Evolutionary conservation across 2,888 invertebrate genomes (phyloP), one percentile per base, ranked within the genome.

Genomic region (Saturnia japonica): DNA sequence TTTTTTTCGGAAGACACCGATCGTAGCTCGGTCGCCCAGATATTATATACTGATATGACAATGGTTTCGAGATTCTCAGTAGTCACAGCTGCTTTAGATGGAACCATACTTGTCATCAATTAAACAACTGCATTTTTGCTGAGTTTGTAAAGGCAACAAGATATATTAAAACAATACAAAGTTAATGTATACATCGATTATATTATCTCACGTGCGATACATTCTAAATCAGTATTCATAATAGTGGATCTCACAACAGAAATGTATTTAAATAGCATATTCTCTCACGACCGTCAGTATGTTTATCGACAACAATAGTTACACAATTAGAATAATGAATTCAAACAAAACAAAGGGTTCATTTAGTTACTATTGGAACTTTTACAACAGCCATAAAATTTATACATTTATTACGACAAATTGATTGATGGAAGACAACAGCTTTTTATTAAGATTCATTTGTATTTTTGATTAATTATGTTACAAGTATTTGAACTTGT

Each of bases 181-280:
- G 4, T 14, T 51, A 16, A 54, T 22, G 19, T n/a, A 54, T 54
- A 9, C 51, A n/a, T n/a, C 22, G 6, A 22, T 54, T 12, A 45
- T 45, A 45, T 9, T 45, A 54, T n/a, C 8, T 16, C 14, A 62
- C 16, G 6, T 16, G n/a, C n/a, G n/a, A 51, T 66, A 66, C 66
- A 66, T 66, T 70, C 34, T 47, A 70, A 74, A 72, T 76, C 67
- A 69, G 72, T 71, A 76, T 78, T 75, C 79, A 72, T 71, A 71
- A 68, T 74, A 72, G 68, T 73, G 67, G 70, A 71, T 72, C 42
- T 71, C 45, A 45, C 43, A 74, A 70, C 72, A 76, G 67, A 72
- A 76, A 77, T n/a, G 60, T 74, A 76, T 73, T 78, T 74, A 68
- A 72, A 72, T 72, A 72, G 74, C 73, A 76, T 75, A 81, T 77